Conservation (phyloP, 2,797 vertebrate species). For the Tiaroga cobitis region DNA sequence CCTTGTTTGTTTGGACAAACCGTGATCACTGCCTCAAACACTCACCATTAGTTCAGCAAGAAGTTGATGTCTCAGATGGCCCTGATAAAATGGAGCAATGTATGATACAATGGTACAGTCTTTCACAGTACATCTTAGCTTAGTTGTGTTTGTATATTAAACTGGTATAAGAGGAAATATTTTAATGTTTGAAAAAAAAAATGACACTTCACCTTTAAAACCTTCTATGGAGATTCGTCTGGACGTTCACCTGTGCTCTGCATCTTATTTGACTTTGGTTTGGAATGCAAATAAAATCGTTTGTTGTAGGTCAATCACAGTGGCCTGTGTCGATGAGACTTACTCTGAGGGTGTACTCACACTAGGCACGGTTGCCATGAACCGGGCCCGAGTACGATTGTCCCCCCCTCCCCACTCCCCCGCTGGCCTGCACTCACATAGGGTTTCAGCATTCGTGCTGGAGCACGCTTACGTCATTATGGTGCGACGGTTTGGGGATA, state of each 20-base stretch:
- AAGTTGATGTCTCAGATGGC: background rate
- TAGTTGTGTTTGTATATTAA: background rate
- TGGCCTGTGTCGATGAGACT: background rate
- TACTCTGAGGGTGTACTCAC: no score
- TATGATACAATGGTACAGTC: background rate
- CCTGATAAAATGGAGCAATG: background rate
- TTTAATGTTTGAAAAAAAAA: background rate
- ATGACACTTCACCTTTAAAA: background rate
- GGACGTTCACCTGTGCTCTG: background rate
- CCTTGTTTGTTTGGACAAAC: background rate
- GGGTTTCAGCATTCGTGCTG: no score
- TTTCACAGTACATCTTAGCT: background rate
- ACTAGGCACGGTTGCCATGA: no score
- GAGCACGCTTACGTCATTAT: no score
- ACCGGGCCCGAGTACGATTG: no score
- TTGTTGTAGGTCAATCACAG: constrained; percentile 14
- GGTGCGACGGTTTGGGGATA: no score
- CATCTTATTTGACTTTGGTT: constrained; percentile 76
- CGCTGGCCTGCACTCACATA: no score
- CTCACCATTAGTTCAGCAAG: background rate
- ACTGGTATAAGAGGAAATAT: background rate
- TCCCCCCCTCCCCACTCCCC: no score
- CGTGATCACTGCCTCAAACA: background rate
- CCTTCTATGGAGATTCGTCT: constrained; percentile 32
- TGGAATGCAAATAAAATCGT: constrained; percentile 75